phyloP scores from a whole-genome alignment of 2,888 invertebrate species.

The Patella caerulea region DNA sequence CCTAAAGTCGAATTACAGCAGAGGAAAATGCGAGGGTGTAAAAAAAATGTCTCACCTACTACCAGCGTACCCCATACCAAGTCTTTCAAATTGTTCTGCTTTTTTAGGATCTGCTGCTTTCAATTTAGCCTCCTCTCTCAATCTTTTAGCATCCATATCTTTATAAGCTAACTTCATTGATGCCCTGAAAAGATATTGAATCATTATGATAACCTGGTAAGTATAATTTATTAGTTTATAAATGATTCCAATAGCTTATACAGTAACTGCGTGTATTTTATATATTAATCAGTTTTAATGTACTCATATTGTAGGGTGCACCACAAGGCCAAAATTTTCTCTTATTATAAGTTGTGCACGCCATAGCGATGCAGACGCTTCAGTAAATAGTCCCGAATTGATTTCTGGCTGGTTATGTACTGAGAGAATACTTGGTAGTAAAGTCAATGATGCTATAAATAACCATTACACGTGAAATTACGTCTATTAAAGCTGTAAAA shows the following conservation, averaged over 20 bases:
- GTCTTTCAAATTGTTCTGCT: constrained; percentile 89
- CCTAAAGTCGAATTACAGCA: no score
- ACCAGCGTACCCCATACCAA: constrained; percentile 84
- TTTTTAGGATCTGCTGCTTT: constrained; percentile 84
- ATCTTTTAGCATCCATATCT: constrained; percentile 70
- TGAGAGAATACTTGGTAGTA: no score
- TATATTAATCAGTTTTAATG: no score
- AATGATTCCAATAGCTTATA: neutral
- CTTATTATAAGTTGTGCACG: no score
- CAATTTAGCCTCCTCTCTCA: constrained; percentile 81
- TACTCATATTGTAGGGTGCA: no score
- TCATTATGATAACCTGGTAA: neutral
- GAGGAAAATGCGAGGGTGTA: neutral
- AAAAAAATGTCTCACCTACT: constrained; percentile 47
- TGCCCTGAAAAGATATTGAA: constrained; percentile 49
- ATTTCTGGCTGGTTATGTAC: no score
- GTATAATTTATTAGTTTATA: neutral
- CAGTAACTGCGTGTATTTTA: neutral
- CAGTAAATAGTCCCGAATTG: no score
- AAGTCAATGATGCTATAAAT: no score
- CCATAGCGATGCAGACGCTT: no score
- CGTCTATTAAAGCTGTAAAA: no score
- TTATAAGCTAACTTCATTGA: constrained; percentile 70
- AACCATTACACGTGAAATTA: no score
- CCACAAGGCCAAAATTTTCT: no score